These are phyloP conservation scores for Macrophya alboannulata DNA, from an alignment of 2,888 invertebrate species.

Conservation along the genomic window DNA sequence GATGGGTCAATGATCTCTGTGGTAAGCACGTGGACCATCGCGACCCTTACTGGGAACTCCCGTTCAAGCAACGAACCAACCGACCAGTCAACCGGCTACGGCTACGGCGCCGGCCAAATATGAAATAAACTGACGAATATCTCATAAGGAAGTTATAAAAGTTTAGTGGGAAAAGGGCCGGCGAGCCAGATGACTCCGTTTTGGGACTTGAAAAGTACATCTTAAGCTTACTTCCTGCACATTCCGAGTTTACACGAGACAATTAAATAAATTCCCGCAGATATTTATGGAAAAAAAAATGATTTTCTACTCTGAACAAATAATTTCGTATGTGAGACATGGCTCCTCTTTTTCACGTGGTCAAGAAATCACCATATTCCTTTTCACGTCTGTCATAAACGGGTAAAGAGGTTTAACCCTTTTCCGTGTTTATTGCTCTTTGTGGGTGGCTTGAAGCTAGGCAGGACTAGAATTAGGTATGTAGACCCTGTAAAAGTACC, in stretches of 20 bases:
- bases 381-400: neutral
- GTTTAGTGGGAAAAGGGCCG: conserved; percentile 26
- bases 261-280: neutral
- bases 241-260: neutral
- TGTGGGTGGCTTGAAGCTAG: conserved; percentile 44
- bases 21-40: conserved; percentile 54
- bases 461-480: conserved; percentile 22
- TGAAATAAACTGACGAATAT: conserved; percentile 50
- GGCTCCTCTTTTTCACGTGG: neutral
- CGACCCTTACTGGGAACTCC: conserved; percentile 54
- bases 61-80: conserved; percentile 45
- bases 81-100: conserved; percentile 23
- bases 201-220: neutral
- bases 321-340: too few relatives aligned
- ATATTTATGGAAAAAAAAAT: too few relatives aligned
- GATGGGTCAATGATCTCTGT: conserved; percentile 50
- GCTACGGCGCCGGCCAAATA: conserved; percentile 41
- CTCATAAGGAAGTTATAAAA: conserved; percentile 45
- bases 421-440: conserved; percentile 45
- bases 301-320: neutral
- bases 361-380: conserved; percentile 3
- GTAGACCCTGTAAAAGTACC: conserved; percentile 26
- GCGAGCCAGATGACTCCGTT: neutral
- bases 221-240: neutral
- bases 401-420: conserved; percentile 18